phyloP scores from a whole-genome alignment of 1,140 invertebrate species.

The Geopemphigus sp. region DNA sequence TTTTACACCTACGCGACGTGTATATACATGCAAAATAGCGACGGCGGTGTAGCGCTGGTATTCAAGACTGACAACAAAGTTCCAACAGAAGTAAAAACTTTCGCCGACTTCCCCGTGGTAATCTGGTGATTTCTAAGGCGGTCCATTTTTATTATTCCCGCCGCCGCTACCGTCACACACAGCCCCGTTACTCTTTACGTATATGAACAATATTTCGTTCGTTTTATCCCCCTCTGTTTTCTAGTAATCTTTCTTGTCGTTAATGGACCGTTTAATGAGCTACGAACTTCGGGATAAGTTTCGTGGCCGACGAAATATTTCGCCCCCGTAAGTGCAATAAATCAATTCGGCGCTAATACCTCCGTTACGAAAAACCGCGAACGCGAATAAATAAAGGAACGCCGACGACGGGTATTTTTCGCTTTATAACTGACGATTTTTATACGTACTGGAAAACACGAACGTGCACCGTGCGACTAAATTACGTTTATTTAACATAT shows the following conservation, averaged over 20 bases:
- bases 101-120: background rate
- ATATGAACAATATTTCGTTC: background rate
- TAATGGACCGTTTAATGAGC: constrained; percentile 44
- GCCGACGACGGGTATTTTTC: background rate
- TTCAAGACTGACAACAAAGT: background rate
- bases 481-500: too few species aligned
- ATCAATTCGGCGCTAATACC: constrained; percentile 17
- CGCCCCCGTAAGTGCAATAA: background rate
- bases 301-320: background rate
- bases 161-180: background rate
- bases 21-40: background rate
- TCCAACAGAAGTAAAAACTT: constrained; percentile 37
- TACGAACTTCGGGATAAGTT: constrained; percentile 12
- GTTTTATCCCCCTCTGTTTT: background rate
- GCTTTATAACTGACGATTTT: background rate
- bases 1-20: background rate
- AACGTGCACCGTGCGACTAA: too few species aligned
- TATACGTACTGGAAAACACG: too few species aligned
- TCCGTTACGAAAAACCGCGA: background rate
- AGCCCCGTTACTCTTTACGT: too few species aligned
- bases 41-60: background rate
- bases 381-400: background rate
- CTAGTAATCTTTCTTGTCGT: background rate
- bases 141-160: constrained; percentile 34
- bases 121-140: constrained; percentile 18